Evolutionary conservation across 2,888 invertebrate species (phyloP), one percentile per base, ranked within the genome.

Genomic region (Lepidonotus clava): DNA sequence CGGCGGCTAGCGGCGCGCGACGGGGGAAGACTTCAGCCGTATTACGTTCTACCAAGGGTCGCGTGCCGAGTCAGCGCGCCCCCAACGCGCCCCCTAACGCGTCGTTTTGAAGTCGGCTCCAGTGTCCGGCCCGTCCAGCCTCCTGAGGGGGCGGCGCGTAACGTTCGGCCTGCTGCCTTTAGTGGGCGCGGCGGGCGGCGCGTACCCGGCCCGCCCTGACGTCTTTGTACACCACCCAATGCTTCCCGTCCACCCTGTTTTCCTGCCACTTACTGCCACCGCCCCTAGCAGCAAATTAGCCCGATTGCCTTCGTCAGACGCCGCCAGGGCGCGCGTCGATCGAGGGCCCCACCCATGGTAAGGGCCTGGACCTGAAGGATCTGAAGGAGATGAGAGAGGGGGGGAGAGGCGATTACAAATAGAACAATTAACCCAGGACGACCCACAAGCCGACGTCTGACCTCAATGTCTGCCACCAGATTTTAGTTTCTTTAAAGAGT

Each of bases 41-140:
- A 71, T 71, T 71, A 14, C 71, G 36, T 71, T 38, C 71, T 32
- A 14, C 71, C 34, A 6, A 5, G 8, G 36, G 80, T 28, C 80
- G 46, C 51, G 46, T 41, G 80, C 46, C 80, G 80, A 41, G 41
- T 80, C 80, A 41, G 28, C n/a, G 46, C 46, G 8, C 5, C 24
- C 80, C 21, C 28, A n/a, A 24, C 46, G 14, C 46, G 46, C 28
- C 14, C n/a, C 80, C 28, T 11, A 24, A n/a, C 24, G 41, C 28
- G 24, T 24, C 46, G 41, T 8, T 41, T 41, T 80, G 80, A 46
- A 46, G 41, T 80, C 80, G 51, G 8, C 66, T 66, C 66, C 66
- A 6, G 32, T 66, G 32, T 66, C 66, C 24, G 66, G 66, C 66
- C 66, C n/a, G 8, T 46, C 8, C 46, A 11, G 46, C 46, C 46